Conservation (phyloP, 1,140 invertebrate species). For the Leptopilina boulardi region DNA sequence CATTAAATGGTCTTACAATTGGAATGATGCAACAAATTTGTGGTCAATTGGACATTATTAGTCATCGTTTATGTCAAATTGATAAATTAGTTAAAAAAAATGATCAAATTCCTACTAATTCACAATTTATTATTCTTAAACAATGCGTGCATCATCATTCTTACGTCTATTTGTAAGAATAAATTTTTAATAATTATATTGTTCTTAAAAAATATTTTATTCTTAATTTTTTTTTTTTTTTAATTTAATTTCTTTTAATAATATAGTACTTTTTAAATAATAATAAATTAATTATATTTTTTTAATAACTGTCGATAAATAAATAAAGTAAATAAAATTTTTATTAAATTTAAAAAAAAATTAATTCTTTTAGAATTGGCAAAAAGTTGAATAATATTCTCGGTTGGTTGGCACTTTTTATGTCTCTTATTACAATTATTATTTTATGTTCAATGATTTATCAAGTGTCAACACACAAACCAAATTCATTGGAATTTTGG, state of each 20-base stretch:
- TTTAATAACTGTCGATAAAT: no score
- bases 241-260: no score
- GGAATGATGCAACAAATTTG: conserved; percentile 15
- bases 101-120: neutral
- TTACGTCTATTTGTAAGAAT: neutral
- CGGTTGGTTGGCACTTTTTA: neutral
- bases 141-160: neutral
- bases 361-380: neutral
- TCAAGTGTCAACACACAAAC: neutral
- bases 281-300: no score
- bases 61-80: neutral
- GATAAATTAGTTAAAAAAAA: neutral
- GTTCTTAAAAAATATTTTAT: no score
- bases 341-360: no score
- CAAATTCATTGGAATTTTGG: neutral
- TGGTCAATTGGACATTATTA: neutral
- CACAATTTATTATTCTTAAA: neutral
- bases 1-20: neutral
- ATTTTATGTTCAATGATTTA: neutral
- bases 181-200: no score
- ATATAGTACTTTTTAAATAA: no score
- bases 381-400: neutral
- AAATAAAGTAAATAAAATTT: no score
- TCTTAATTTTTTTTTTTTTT: no score
- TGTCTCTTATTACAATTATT: neutral